A percentile compares a stretch with the other conserved stretches of the same genome.
These are phyloP conservation scores for Palloptera scutellata DNA, from an alignment of 2,888 invertebrate genomes.

Conservation along the genomic window DNA sequence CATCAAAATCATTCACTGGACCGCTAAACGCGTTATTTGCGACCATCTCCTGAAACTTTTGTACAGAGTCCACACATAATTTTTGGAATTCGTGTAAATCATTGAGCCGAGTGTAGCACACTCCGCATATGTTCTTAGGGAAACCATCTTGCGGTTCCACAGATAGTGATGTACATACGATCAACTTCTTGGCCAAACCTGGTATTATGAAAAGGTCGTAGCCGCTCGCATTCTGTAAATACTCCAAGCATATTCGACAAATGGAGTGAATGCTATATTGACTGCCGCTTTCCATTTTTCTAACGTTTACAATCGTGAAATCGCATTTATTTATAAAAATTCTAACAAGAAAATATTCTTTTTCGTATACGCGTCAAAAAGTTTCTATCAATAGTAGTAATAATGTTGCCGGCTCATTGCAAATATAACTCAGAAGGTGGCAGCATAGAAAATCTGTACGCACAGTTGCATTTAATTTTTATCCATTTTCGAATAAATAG, in stretches of 20 bases:
- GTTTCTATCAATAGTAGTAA: too few species aligned
- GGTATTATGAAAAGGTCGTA: slow-evolving; percentile 56
- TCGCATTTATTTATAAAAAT: slow-evolving; percentile 22
- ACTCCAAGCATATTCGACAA: slow-evolving; percentile 58
- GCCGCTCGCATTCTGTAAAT: slow-evolving; percentile 49
- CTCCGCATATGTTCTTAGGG: slow-evolving; percentile 56
- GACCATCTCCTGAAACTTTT: slow-evolving; percentile 55
- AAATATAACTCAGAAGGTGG: too few species aligned
- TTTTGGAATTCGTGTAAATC: slow-evolving; percentile 58
- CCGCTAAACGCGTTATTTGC: slow-evolving; percentile 40
- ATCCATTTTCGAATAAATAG: too few species aligned
- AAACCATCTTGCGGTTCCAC: slow-evolving; percentile 59
- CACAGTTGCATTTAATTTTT: too few species aligned
- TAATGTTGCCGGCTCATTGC: too few species aligned
- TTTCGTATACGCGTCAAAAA: too few species aligned
- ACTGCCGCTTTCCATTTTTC: slow-evolving; percentile 38
- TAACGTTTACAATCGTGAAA: too few species aligned
- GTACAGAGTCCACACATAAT: slow-evolving; percentile 54
- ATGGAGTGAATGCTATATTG: slow-evolving; percentile 51
- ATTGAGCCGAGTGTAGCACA: slow-evolving; percentile 53
- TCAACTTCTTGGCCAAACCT: slow-evolving; percentile 56
- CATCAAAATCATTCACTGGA: slow-evolving; percentile 48
- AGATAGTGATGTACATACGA: slow-evolving; percentile 55
- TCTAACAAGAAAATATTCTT: too few species aligned
- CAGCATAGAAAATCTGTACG: too few species aligned